Evolutionary conservation across 2,888 invertebrate species (phyloP), one percentile per base, ranked within the genome.

Genomic region (Zygothrica quintamaculata): DNA sequence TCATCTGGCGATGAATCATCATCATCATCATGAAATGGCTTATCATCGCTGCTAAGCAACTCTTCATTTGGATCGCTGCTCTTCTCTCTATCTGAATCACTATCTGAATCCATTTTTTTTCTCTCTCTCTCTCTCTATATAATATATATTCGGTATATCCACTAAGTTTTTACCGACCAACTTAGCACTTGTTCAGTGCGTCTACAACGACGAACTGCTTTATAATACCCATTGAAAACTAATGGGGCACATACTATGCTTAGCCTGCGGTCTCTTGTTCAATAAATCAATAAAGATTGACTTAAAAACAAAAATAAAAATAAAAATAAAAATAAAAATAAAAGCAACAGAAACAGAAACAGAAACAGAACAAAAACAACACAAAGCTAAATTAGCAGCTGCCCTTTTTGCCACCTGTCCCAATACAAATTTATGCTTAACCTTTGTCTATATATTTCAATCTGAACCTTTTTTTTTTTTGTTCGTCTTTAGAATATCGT

Each of bases 211-310:
- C 29, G 8, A 33, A 71, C 61, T 65, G 68, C 57, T n/a, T 48
- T 56, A 56, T 59, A 44, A 70, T 59, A 36, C 36, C 50, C 48
- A 60, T 37, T 15, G 36, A 46, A 40, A 40, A 39, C 12, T 8
- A 15, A 31, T 16, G 18, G 39, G 18, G 3, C 18, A 5, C 18
- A 22, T 22, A 22, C 3, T 22, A 5, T 22, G 18, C 18, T 5
- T 22, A n/a, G 18, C 18, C 5, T 22, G 34, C 25, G 34, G 18
- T 25, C 33, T 34, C 57, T 51, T 47, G 56, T 29, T 50, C 79
- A 65, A 84, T 72, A 84, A 81, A 84, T 81, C 85, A 66, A 84
- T 81, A 81, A 71, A 74, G 79, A 84, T 80, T 81, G 70, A 65
- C 69, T 74, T 65, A 66, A 74, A 71, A 64, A 43, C 44, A 9